Base-by-base conservation (phyloP, 2,888 invertebrate species). In the Epiblema foenella region DNA sequence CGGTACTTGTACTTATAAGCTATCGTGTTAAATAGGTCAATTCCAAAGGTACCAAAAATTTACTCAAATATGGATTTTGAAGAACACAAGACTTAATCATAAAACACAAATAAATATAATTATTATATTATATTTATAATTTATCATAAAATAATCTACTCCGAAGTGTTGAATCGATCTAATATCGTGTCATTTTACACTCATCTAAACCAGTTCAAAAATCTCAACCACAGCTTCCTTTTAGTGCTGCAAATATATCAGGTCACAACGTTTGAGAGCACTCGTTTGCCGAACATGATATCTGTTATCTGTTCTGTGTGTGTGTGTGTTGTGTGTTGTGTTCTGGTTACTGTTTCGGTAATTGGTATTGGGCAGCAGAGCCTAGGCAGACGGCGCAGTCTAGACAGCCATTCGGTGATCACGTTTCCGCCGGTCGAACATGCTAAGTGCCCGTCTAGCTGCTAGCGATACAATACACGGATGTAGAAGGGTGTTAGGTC, bases 361-460 rank as follows among this genome's bases (percentile, higher is more conserved):
- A 89, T 89, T 89, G 87, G 85, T 85, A 54, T 46, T 83, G 84
- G 77, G 83, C 85, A 85, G 83, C 84, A 78, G 79, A 79, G 78
- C 82, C 84, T 84, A 84, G 82, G 80, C 84, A 83, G 88, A 89
- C 85, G 85, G 85, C 51, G 33, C 49, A 81, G 89, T 91, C 91
- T 90, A 90, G 91, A 90, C 89, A 82, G 78, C 85, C 84, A 82
- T 86, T 85, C 86, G 85, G 86, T 86, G 90, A 89, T 92, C 91
- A 89, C 89, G 91, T 91, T 91, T 89, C 91, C 88, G 87, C 84
- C 86, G 85, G 84, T 80, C 88, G 89, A 86, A 85, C 90, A 89
- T 86, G 89, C 88, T 91, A 89, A 91, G 89, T 91, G 90, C 89
- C 87, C 85, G 91, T 90, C 90, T 90, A 89, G 86, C 77, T 75